phyloP scores from a whole-genome alignment of 2,113 vertebrate species.

The Rhinichthys klamathensis region DNA sequence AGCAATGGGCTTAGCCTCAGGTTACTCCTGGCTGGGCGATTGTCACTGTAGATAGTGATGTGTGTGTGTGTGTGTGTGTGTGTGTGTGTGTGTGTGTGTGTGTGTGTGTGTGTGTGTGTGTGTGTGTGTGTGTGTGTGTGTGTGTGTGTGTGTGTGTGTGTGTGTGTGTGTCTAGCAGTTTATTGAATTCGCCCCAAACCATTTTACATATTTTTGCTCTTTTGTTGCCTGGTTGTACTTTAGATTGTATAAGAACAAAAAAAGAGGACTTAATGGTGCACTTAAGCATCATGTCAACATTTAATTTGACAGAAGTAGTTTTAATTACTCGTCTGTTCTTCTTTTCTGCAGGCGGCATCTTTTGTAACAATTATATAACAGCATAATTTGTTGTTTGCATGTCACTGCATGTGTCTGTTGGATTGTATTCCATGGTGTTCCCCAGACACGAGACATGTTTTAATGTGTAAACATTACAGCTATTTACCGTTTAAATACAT shows the following conservation, averaged over 20 bases:
- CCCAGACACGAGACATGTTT: not conserved
- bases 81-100: not conserved
- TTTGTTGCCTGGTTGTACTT: not conserved
- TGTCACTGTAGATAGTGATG: not conserved
- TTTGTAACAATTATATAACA: not conserved
- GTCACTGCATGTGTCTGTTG: constrained; percentile 12
- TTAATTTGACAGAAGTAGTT: not conserved
- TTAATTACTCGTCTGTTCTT: constrained; percentile 6
- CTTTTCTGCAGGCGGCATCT: not conserved
- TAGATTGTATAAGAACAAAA: not conserved
- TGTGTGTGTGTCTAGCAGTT: not conserved
- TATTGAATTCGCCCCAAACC: not conserved
- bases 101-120: too few species aligned
- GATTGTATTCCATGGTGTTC: not conserved
- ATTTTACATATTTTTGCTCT: not conserved
- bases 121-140: too few species aligned
- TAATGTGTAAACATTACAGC: constrained; percentile 2
- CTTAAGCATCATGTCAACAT: constrained; percentile 1
- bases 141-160: not conserved
- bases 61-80: not conserved
- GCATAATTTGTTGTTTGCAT: not conserved
- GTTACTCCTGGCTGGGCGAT: not conserved
- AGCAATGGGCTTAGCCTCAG: not conserved
- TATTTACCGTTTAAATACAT: constrained; percentile 9
- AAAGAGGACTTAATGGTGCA: not conserved